Evolutionary conservation across 1,140 invertebrate species (phyloP).

Genomic region (Hylyphantes graminicola): DNA sequence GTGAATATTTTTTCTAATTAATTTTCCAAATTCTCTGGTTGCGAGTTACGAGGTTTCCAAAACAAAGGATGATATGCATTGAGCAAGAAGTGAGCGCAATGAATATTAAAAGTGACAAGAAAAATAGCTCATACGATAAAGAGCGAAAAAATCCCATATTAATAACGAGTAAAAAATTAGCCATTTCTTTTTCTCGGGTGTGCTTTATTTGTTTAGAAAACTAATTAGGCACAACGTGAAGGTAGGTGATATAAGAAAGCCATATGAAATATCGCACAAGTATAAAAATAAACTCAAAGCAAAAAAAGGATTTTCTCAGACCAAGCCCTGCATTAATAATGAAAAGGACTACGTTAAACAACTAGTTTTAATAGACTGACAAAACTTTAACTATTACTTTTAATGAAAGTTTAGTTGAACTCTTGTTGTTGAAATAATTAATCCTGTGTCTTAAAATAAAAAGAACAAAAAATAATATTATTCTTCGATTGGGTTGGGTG

Average conservation of each 20-base stretch:
- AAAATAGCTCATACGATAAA: neutral
- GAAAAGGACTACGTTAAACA: conserved; percentile 50
- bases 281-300: conserved; percentile 16
- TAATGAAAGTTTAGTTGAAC: no score
- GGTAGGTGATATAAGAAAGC: conserved; percentile 1
- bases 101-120: conserved; percentile 3
- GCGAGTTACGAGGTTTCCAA: no score
- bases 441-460: no score
- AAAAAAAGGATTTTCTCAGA: conserved; percentile 3
- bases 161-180: conserved; percentile 18
- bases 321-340: conserved; percentile 43
- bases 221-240: conserved; percentile 11
- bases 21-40: no score
- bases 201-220: conserved; percentile 29
- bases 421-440: no score
- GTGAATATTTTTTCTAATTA: no score
- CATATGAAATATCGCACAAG: conserved; percentile 17
- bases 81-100: no score
- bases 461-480: no score
- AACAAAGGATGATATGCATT: no score
- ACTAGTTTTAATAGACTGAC: neutral
- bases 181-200: neutral
- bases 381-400: no score
- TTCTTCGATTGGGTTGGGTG: no score
- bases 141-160: conserved; percentile 10